Conservation (phyloP, 2,113 vertebrate species). For the Carassius gibelio region DNA sequence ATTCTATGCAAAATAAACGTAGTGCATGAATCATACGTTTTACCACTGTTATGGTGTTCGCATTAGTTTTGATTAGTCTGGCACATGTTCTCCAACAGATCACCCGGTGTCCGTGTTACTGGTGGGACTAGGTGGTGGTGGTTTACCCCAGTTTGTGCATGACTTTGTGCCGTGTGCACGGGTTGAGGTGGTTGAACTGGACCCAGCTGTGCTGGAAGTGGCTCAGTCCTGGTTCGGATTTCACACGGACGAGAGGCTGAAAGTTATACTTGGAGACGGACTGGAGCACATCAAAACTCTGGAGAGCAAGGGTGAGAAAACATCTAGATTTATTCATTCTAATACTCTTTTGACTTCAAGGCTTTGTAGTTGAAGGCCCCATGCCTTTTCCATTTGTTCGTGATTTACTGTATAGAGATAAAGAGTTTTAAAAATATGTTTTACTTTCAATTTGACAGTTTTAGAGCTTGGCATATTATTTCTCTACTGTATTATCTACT, state of each 20-base stretch:
- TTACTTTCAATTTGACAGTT: too few species aligned
- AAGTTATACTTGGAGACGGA: constrained; percentile 85
- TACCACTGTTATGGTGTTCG: neutral
- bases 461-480: too few species aligned
- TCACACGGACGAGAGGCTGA: constrained; percentile 80
- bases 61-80: neutral
- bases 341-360: neutral
- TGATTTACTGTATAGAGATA: neutral
- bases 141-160: constrained; percentile 89
- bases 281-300: constrained; percentile 80
- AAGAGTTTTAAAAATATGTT: neutral
- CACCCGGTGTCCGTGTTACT: constrained; percentile 77
- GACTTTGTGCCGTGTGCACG: constrained; percentile 81
- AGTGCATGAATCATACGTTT: neutral
- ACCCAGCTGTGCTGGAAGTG: constrained; percentile 86
- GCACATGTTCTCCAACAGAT: constrained; percentile 68
- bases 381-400: neutral
- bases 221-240: constrained; percentile 89
- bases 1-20: too few species aligned
- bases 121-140: constrained; percentile 92
- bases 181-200: constrained; percentile 87
- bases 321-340: neutral
- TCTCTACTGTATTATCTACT: too few species aligned
- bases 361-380: neutral
- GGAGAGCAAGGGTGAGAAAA: constrained; percentile 79